These are phyloP conservation scores for Troilus luridus DNA, from an alignment of 2,888 invertebrate genomes.

Conservation along the genomic window DNA sequence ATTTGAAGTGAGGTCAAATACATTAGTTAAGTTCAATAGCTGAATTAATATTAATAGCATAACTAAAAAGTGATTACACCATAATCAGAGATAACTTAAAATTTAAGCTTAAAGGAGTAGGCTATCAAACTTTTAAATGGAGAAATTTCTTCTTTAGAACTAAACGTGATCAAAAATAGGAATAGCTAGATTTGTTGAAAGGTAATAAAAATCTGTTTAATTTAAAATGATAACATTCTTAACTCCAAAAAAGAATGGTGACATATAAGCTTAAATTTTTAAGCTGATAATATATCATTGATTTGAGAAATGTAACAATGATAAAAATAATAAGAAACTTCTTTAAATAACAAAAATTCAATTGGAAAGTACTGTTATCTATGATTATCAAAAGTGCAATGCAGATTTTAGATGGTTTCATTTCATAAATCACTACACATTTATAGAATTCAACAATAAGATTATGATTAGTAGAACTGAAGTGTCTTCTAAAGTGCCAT, in stretches of 20 bases:
- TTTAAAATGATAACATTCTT: not conserved
- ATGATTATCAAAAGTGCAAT: not conserved
- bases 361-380: not conserved
- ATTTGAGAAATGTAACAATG: not conserved
- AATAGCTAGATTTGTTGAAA: not conserved
- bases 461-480: not conserved
- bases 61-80: not conserved
- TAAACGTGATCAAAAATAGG: not conserved
- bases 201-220: not conserved
- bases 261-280: not conserved
- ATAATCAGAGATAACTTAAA: not conserved
- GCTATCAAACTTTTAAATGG: not conserved
- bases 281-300: not conserved
- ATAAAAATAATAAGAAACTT: not conserved
- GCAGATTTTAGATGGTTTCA: not conserved
- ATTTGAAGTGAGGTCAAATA: constrained; percentile 10
- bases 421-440: not conserved
- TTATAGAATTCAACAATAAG: not conserved
- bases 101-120: not conserved
- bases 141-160: not conserved
- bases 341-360: not conserved
- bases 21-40: not conserved
- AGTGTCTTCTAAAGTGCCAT: not conserved
- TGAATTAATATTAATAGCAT: not conserved
- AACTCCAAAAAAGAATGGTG: not conserved